These are phyloP conservation scores for Aricia artaxerxes DNA, from an alignment of 2,888 invertebrate species.

Conservation along the genomic window DNA sequence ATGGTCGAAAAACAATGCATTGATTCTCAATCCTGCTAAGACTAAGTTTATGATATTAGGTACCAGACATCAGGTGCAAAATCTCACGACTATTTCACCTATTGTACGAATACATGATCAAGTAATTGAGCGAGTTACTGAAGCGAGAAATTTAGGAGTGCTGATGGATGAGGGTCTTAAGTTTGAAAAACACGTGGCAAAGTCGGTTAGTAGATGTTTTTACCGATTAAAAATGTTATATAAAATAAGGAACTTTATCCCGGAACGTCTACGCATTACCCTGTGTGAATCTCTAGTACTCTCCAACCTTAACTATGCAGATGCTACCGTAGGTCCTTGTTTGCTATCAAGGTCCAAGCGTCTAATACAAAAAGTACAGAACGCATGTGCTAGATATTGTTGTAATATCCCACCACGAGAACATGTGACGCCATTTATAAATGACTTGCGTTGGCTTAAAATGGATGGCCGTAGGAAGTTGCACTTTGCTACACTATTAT, in stretches of 20 bases:
- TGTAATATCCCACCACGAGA: not conserved
- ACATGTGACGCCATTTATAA: not conserved
- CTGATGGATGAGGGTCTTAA: not conserved
- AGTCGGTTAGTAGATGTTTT: not conserved
- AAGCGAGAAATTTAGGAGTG: not conserved
- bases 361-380: not conserved
- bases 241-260: too few relatives aligned
- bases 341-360: not conserved
- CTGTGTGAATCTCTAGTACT: too few relatives aligned
- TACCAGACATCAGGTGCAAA: too few relatives aligned
- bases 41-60: too few relatives aligned
- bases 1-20: too few relatives aligned
- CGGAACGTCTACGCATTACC: too few relatives aligned
- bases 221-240: too few relatives aligned
- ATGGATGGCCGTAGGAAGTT: not conserved
- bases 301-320: too few relatives aligned
- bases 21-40: too few relatives aligned
- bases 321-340: not conserved
- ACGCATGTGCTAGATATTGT: not conserved
- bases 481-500: not conserved
- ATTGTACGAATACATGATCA: too few relatives aligned
- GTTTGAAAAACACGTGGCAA: slow-evolving; percentile 7
- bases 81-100: too few relatives aligned
- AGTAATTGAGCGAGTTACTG: not conserved
- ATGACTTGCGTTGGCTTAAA: not conserved